These are phyloP conservation scores for Trilocha varians DNA, from an alignment of 2,888 invertebrate genomes.

Conservation along the genomic window DNA sequence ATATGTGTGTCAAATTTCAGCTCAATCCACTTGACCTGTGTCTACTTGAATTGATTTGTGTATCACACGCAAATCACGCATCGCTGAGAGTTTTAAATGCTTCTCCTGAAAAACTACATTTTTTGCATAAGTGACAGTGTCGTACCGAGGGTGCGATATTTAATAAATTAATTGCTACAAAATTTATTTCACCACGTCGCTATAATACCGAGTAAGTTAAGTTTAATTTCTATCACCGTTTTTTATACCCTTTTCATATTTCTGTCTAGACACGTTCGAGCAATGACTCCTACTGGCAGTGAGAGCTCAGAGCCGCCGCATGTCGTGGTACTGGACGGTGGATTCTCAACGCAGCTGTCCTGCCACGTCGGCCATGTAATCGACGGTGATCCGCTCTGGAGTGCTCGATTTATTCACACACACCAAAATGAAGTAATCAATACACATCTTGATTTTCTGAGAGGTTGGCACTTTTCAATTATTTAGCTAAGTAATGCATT, in stretches of 20 bases:
- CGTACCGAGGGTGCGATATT: too few relatives aligned
- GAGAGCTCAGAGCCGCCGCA: conserved; percentile 46
- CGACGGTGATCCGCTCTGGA: conserved; percentile 92
- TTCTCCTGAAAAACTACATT: too few relatives aligned
- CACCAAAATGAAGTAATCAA: conserved; percentile 84
- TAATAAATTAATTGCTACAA: too few relatives aligned
- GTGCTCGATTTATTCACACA: conserved; percentile 84
- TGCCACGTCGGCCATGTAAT: conserved; percentile 82
- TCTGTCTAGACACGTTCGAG: conserved; percentile 4
- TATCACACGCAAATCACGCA: too few relatives aligned
- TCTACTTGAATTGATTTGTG: too few relatives aligned
- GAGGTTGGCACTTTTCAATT: conserved; percentile 65
- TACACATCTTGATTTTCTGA: conserved; percentile 86
- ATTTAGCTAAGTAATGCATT: not conserved
- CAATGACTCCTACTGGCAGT: conserved; percentile 47
- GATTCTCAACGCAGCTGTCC: conserved; percentile 86
- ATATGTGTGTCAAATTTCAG: too few relatives aligned
- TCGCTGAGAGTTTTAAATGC: too few relatives aligned
- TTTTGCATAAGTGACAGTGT: too few relatives aligned
- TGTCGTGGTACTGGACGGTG: conserved; percentile 77
- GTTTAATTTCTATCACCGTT: not conserved
- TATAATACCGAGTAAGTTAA: too few relatives aligned
- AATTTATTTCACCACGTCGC: too few relatives aligned
- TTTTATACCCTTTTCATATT: not conserved
- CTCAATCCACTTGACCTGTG: too few relatives aligned